Evolutionary conservation across 2,113 vertebrate genomes (phyloP), one percentile per base, ranked within the genome.

Genomic region (Trogon melanurus): DNA sequence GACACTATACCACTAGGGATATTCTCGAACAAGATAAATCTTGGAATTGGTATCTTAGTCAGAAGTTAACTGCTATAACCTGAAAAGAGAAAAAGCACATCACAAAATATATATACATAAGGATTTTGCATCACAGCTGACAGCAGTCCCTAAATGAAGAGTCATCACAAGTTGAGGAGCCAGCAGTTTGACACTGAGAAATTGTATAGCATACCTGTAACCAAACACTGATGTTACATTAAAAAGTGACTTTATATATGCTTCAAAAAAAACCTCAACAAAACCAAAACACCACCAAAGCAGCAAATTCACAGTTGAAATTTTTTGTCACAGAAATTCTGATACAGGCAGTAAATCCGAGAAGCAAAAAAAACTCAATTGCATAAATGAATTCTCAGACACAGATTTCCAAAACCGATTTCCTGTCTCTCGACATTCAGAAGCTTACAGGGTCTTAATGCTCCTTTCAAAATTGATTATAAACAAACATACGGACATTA

Each of bases 401-500:
- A 65, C 76, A 70, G 29, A 91, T 81, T 91, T 91, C 45, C 84
- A 78, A 87, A 79, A 34, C 61, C 1, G 2, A 92, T 95, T 91
- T 92, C 84, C 80, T 78, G 75, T 58, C 60, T 81, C 32, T 69
- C 38, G 58, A 69, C 64, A 44, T 44, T 78, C 51, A 84, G 69
- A 34, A 89, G 83, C 79, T 94, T 81, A 78, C 72, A 88, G 57
- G 53, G 85, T 75, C 82, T 88, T 95, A 95, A 95, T 74, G 88
- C 76, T 94, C 58, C 82, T 72, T 83, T 89, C 84, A 83, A 75
- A 96, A 88, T n/a, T 60, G 61, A 91, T 88, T 91, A 88, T 90
- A 90, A 97, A 95, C 85, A 93, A 94, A 91, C 82, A 94, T 58
- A 80, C 0, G 34, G 92, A 80, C 76, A 80, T 83, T 92, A 95